Evolutionary conservation across 2,888 invertebrate species (phyloP).

Genomic region (Campopleginae sp.): DNA sequence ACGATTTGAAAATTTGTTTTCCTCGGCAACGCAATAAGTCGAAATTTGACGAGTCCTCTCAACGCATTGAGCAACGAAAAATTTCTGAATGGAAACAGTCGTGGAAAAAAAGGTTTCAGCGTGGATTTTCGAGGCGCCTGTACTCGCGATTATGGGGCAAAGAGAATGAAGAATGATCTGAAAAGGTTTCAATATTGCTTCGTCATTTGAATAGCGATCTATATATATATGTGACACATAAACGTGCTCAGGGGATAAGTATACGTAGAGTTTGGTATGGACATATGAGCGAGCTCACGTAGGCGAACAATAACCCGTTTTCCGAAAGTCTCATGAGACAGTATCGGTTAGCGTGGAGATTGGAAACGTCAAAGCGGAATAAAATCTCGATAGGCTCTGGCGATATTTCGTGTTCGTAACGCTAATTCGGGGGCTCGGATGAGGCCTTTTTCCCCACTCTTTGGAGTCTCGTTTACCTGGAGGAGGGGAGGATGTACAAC

Average conservation of each 20-base stretch:
- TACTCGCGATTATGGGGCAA: not conserved
- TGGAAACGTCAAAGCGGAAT: not conserved
- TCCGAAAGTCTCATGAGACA: slow-evolving; percentile 25
- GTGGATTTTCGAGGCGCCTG: not conserved
- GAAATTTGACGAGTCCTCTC: too few relatives aligned
- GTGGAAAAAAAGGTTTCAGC: not conserved
- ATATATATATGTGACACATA: not conserved
- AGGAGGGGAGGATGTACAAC: slow-evolving; percentile 42
- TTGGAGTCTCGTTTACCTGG: not conserved
- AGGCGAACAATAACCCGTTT: slow-evolving; percentile 44
- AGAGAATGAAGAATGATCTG: slow-evolving; percentile 43
- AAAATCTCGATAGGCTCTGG: slow-evolving; percentile 10
- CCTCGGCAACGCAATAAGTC: too few relatives aligned
- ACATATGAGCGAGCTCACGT: not conserved
- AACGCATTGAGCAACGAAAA: not conserved
- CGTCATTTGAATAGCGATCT: slow-evolving; percentile 35
- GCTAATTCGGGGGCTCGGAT: slow-evolving; percentile 43
- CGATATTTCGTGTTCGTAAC: slow-evolving; percentile 1
- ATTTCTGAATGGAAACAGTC: not conserved
- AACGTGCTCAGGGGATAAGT: not conserved
- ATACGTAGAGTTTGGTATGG: not conserved
- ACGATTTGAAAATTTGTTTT: too few relatives aligned
- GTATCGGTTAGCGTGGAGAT: slow-evolving; percentile 6
- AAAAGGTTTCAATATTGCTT: slow-evolving; percentile 46
- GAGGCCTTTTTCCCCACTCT: slow-evolving; percentile 13